These are phyloP conservation scores for Orestias chungarensis DNA, from an alignment of 2,797 vertebrate genomes.

Conservation along the genomic window DNA sequence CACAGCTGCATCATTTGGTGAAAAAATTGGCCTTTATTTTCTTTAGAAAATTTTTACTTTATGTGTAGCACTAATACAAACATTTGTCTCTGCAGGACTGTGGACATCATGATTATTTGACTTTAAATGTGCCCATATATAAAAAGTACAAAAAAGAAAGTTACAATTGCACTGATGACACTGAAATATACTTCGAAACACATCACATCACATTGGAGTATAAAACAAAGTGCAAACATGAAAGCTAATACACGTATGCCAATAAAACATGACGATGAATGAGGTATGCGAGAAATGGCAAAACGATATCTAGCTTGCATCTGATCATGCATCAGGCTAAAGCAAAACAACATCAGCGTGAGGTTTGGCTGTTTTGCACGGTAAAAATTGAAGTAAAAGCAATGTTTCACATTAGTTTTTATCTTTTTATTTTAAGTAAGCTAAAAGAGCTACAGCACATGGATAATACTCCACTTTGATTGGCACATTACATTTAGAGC, in stretches of 20 bases:
- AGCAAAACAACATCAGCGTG: slow-evolving; percentile 63
- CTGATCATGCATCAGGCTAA: slow-evolving; percentile 71
- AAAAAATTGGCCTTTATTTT: slow-evolving; percentile 80
- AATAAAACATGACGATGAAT: slow-evolving; percentile 63
- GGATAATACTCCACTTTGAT: not conserved
- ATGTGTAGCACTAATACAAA: slow-evolving; percentile 72
- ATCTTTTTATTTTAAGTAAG: not conserved
- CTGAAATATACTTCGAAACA: slow-evolving; percentile 48
- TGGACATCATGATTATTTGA: slow-evolving; percentile 46
- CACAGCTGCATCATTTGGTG: slow-evolving; percentile 70
- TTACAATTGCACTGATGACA: slow-evolving; percentile 73
- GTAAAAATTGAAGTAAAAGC: not conserved
- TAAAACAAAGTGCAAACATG: slow-evolving; percentile 73
- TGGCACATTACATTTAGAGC: not conserved
- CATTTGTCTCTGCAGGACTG: slow-evolving; percentile 54
- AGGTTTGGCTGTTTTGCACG: not conserved
- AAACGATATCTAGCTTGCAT: slow-evolving; percentile 62
- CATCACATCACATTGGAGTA: slow-evolving; percentile 68
- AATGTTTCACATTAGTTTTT: not conserved
- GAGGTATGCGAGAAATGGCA: slow-evolving; percentile 72
- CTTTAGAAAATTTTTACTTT: slow-evolving; percentile 47
- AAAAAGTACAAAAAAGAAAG: slow-evolving; percentile 60
- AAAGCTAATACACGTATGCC: slow-evolving; percentile 71
- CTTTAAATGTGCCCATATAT: slow-evolving; percentile 64
- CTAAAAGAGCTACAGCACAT: not conserved